These are phyloP conservation scores for Scatophagus argus DNA, from an alignment of 2,113 vertebrate species.

Conservation along the genomic window DNA sequence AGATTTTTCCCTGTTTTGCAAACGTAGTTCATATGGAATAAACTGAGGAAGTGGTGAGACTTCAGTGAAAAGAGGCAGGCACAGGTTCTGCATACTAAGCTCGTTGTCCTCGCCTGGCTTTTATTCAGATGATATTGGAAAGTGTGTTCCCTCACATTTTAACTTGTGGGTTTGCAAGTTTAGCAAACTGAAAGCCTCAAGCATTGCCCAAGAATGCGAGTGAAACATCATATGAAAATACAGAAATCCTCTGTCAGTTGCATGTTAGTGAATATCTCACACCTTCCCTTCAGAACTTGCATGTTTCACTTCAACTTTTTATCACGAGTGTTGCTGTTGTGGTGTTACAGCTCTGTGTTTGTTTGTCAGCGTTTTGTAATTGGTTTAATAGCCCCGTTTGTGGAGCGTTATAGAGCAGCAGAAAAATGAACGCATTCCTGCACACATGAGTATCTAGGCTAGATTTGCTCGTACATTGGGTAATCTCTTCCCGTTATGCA, in stretches of 20 bases:
- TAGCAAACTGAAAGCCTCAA: not conserved
- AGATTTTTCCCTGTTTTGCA: not conserved
- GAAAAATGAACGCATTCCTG: not conserved
- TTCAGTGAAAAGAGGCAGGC: not conserved
- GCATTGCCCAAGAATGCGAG: conserved; percentile 1
- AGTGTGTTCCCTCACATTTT: not conserved
- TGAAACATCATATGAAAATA: not conserved
- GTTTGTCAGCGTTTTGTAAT: not conserved
- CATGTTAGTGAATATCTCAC: not conserved
- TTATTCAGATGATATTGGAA: not conserved
- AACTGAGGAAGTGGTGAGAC: not conserved
- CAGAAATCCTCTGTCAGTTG: not conserved
- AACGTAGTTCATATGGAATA: not conserved
- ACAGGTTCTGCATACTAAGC: not conserved
- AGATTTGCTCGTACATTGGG: not conserved
- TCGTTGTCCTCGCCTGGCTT: not conserved
- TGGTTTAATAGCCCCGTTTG: not conserved
- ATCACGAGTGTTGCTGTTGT: not conserved
- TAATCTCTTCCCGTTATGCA: not conserved
- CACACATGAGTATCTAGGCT: not conserved
- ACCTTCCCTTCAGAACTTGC: not conserved
- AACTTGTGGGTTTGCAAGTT: not conserved
- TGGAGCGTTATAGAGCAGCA: not conserved
- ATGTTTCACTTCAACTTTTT: conserved; percentile 46
- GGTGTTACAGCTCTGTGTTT: not conserved